These are phyloP conservation scores for Helobdella robusta DNA, from an alignment of 2,888 invertebrate genomes.

Conservation along the genomic window DNA sequence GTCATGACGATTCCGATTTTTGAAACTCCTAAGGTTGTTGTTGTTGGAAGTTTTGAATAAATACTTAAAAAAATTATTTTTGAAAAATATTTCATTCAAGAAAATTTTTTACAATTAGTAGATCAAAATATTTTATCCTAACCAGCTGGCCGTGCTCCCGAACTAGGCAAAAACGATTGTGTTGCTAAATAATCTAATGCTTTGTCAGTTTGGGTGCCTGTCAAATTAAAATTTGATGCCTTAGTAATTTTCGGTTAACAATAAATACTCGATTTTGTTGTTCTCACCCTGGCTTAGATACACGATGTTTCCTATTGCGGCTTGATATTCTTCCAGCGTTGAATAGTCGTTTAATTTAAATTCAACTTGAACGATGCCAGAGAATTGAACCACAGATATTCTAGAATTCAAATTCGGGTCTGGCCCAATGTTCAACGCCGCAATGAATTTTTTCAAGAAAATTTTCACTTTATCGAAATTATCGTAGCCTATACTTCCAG, in stretches of 20 bases:
- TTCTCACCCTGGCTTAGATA: neutral
- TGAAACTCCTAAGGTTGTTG: conserved; percentile 3
- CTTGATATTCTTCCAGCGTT: neutral
- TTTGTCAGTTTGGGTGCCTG: neutral
- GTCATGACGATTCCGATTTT: conserved; percentile 16
- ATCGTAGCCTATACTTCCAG: conserved; percentile 8
- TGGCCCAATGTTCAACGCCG: conserved; percentile 9
- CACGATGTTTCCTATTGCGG: neutral
- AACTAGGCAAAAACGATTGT: neutral
- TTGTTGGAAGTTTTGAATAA: neutral
- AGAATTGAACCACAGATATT: conserved; percentile 4
- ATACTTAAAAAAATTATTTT: neutral
- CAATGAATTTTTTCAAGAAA: neutral
- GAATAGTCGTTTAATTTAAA: conserved; percentile 5
- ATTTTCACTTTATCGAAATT: conserved; percentile 13
- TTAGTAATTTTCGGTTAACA: neutral
- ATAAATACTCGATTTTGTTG: neutral
- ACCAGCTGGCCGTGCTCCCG: neutral
- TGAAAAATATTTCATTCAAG: neutral
- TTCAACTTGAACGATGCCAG: neutral
- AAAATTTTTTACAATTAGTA: neutral
- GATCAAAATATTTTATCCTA: neutral
- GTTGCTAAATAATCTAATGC: conserved; percentile 5
- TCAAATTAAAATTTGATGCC: neutral
- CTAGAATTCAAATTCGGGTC: neutral